Evolutionary conservation across 2,797 vertebrate genomes (phyloP), one percentile per base, ranked within the genome.

Genomic region (Heteromormyrus szaboi): DNA sequence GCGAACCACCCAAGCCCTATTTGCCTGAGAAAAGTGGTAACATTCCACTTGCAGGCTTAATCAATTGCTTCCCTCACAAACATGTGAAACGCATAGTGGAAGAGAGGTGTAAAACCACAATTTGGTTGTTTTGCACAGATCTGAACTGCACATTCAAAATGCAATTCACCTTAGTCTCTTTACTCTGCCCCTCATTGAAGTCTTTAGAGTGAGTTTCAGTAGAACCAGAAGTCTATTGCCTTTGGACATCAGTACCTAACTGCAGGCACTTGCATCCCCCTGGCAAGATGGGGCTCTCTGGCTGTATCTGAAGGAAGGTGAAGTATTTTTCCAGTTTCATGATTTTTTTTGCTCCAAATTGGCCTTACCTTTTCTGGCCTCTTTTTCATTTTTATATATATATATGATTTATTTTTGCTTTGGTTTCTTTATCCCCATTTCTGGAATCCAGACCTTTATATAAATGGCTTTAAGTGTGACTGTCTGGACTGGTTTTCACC

Each of bases 161-260:
- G 90, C 92, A 91, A 91, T 92, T 93, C 89, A 92, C 91, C 91
- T 81, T 92, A 92, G 93, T 91, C 90, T 91, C 91, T 92, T 91
- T 86, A 91, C 92, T 93, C 91, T 94, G 90, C 92, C 90, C 92
- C 92, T 92, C 91, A 92, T 89, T 59, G 88, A 91, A 92, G 89
- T 91, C 25, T 91, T 93, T 93, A 93, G 88, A 91, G 90, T 93
- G 92, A 93, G 92, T 93, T 94, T 94, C 89, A 94, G 92, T 95
- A 95, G 95, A 97, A 95, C 95, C 96, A 96, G 95, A 95, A 95
- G 95, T 96, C 95, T 97, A 95, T 96, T 96, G 92, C 95, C 94
- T 96, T 90, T 95, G 93, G 95, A 96, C 94, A 92, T 96, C 96
- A 95, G 91, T 94, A 94, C 94, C 94, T 95, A 94, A 94, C 95